Evolutionary conservation across 1,140 invertebrate genomes (phyloP).

Genomic region (Myzus persicae): DNA sequence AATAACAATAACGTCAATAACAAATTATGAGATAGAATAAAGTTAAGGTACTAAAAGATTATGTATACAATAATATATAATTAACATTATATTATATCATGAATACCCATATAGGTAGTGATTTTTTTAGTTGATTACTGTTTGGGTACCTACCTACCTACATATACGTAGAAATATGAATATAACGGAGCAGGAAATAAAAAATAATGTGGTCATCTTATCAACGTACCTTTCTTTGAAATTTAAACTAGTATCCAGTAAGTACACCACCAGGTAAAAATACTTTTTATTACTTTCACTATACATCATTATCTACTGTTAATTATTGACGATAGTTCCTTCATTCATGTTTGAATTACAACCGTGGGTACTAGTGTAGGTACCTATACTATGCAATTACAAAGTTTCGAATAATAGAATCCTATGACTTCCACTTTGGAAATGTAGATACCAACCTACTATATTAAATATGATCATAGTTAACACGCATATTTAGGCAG

Average conservation of each 20-base stretch:
- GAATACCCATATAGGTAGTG: too few species aligned
- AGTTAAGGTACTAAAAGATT: too few species aligned
- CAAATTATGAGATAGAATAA: too few species aligned
- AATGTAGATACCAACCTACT: not conserved
- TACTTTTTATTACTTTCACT: constrained; percentile 1
- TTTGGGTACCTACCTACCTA: not conserved
- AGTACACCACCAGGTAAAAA: not conserved
- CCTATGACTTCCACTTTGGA: not conserved
- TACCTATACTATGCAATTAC: not conserved
- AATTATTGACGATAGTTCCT: not conserved
- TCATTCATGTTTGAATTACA: not conserved
- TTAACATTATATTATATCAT: too few species aligned
- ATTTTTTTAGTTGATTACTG: not conserved
- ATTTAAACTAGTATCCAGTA: not conserved
- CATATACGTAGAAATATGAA: too few species aligned
- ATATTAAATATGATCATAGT: not conserved
- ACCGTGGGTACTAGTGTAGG: not conserved
- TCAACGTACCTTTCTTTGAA: not conserved
- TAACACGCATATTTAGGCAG: too few species aligned
- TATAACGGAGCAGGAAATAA: not conserved
- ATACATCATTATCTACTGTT: not conserved
- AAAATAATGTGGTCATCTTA: not conserved
- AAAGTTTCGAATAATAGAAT: not conserved
- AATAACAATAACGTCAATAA: too few species aligned
- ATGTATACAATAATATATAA: too few species aligned